Evolutionary conservation across 2,797 vertebrate species (phyloP), one percentile per base, ranked within the genome.

Genomic region (Xerus rutilus): DNA sequence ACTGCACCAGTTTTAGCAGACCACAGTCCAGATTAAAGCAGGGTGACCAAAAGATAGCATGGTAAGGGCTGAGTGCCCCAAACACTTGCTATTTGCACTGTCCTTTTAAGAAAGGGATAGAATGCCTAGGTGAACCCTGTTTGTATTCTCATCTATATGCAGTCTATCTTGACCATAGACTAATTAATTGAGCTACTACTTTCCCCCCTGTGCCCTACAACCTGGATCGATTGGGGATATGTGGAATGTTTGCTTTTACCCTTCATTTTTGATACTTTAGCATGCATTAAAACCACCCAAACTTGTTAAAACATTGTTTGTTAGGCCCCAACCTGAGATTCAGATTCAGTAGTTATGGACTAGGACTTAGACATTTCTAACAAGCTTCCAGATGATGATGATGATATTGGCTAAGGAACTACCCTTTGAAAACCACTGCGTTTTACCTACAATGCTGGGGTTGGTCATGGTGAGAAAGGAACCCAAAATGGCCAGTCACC

Each of bases 111-210:
- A 45, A 43, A 47, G 57, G 28, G 73, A 39, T 2, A 32, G 30
- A 93, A 90, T 47, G 21, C 18, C 35, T n/a, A 76, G 35, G 54
- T 65, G 32, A 90, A 15, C 45, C 45, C 5, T 4, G 30, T 3
- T 54, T 39, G 25, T 20, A 23, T 25, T 54, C 49, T 49, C 54
- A 8, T 86, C 70, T 54, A 59, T 49, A 64, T 12, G 82, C 70
- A 72, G 90, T 45, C 64, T 82, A 20, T 93, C 39, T 90, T 89
- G 62, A 65, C 32, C 30, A 77, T 57, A 54, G 35, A 23, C 81
- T 67, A 70, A 83, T 78, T 83, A 81, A 81, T 5, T 76, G 32
- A 86, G 52, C 30, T 92, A 78, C 54, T 13, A n/a, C 74, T 95
- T 93, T 78, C 32, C 43, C 39, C 70, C 65, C 28, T 20, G 18